Conservation (phyloP, 2,797 vertebrate species). For the Furcifer pardalis region DNA sequence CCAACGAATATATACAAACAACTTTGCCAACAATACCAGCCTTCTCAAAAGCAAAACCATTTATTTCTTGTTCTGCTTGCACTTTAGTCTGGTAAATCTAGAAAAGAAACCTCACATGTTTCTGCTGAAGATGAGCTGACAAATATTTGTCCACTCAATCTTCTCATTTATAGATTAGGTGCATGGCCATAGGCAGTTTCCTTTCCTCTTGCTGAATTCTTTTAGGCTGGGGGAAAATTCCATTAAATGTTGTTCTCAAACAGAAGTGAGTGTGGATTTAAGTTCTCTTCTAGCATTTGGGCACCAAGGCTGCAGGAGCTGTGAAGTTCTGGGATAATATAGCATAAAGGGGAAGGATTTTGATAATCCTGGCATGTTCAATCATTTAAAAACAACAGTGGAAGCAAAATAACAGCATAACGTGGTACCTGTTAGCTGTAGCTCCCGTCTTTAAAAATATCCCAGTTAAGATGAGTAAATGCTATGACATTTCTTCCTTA, state of each 20-base stretch:
- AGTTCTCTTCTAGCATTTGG: neutral
- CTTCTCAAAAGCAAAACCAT: conserved; percentile 21
- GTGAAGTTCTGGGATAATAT: neutral
- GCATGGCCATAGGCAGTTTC: neutral
- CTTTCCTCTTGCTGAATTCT: neutral
- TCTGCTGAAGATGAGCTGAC: neutral
- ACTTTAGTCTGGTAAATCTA: neutral
- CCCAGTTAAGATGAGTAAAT: neutral
- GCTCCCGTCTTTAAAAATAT: neutral
- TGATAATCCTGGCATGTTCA: neutral
- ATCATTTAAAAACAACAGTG: neutral
- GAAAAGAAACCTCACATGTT: conserved; percentile 31
- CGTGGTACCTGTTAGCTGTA: neutral
- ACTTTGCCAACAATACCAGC: neutral
- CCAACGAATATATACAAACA: conserved; percentile 37
- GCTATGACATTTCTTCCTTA: neutral
- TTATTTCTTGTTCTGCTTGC: fast-evolving
- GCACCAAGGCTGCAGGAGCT: neutral
- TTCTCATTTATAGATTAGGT: neutral
- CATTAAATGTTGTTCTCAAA: neutral
- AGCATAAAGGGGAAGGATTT: neutral
- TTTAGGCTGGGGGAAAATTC: neutral
- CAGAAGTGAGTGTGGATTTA: neutral
- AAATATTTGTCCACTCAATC: conserved; percentile 19
- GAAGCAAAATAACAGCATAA: no score